phyloP scores from a whole-genome alignment of 2,797 vertebrate species.

The Merluccius polli region DNA sequence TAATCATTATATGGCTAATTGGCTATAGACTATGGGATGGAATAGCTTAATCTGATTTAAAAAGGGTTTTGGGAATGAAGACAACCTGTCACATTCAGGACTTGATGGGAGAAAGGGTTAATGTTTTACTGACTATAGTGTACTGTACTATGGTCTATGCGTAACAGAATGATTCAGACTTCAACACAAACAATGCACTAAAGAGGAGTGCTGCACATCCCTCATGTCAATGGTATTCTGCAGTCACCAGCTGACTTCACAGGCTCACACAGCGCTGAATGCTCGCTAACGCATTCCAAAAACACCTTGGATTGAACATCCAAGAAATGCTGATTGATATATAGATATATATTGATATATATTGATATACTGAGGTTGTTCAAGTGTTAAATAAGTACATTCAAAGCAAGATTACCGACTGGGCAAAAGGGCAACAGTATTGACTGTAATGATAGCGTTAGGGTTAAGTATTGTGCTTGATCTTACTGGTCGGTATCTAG shows the following conservation, averaged over 20 bases:
- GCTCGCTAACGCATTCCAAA: neutral
- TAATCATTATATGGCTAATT: neutral
- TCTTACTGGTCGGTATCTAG: neutral
- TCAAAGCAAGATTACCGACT: neutral
- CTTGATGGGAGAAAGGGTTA: too few species aligned
- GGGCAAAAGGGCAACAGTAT: constrained; percentile 3
- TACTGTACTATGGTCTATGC: neutral
- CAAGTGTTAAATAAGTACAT: neutral
- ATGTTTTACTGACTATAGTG: neutral
- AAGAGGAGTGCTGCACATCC: neutral
- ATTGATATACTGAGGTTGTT: neutral
- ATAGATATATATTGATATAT: too few species aligned
- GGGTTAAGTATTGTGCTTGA: neutral
- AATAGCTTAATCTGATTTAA: too few species aligned
- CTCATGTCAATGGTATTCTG: neutral
- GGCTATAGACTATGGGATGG: neutral
- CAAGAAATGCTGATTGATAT: neutral
- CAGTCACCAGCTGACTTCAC: neutral
- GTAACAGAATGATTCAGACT: neutral
- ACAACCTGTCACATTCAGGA: too few species aligned
- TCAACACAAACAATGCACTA: neutral
- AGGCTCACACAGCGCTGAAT: neutral
- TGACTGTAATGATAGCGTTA: neutral
- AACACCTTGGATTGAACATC: neutral
- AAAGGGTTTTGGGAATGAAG: too few species aligned